These are phyloP conservation scores for Acanthoscelides obtectus DNA, from an alignment of 2,888 invertebrate genomes.

Conservation along the genomic window DNA sequence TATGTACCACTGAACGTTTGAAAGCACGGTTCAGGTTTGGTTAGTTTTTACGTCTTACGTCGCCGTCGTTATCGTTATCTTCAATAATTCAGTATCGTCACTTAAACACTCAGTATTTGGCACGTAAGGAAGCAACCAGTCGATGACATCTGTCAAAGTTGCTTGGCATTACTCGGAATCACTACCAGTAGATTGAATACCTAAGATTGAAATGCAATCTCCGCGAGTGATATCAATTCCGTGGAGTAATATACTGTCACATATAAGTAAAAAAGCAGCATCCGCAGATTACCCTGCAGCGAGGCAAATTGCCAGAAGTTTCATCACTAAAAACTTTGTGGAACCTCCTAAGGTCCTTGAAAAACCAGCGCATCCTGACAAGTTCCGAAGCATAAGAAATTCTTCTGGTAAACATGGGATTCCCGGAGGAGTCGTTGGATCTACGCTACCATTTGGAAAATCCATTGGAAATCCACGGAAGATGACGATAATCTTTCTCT, in stretches of 20 bases:
- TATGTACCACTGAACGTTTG: too few relatives aligned
- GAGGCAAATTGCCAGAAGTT: not conserved
- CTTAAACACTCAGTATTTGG: too few relatives aligned
- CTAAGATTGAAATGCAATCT: not conserved
- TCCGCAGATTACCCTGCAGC: not conserved
- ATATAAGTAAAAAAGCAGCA: not conserved
- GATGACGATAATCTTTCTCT: slow-evolving; percentile 60
- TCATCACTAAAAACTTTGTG: not conserved
- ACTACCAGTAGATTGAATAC: not conserved
- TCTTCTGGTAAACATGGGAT: not conserved
- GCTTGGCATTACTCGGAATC: not conserved
- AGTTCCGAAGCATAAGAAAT: not conserved
- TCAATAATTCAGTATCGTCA: too few relatives aligned
- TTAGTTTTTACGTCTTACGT: too few relatives aligned
- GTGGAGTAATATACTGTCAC: not conserved
- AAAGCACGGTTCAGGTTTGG: too few relatives aligned
- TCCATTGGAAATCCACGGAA: slow-evolving; percentile 62
- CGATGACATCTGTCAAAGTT: not conserved
- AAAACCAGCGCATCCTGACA: not conserved
- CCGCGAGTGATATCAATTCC: not conserved
- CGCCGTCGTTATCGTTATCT: too few relatives aligned
- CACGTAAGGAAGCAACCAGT: too few relatives aligned
- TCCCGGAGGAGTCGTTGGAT: not conserved
- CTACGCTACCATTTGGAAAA: slow-evolving; percentile 63
- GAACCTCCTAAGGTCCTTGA: not conserved